Base-by-base conservation (phyloP, 2,113 vertebrate species). In the Brachyistius frenatus region DNA sequence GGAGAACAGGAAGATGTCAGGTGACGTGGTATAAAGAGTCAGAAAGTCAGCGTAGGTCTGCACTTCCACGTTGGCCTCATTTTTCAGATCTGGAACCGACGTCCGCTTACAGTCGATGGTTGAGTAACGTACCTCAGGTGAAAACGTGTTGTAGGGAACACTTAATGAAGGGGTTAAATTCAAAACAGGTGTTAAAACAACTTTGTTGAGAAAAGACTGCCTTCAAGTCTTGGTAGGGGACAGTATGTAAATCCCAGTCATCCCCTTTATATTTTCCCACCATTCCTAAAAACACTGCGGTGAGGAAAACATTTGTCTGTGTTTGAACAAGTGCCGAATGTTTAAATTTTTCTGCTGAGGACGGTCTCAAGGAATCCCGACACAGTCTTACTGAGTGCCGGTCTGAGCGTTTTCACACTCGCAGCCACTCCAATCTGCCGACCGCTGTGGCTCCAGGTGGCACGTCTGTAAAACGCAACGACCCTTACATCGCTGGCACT, bases 381-480 rank as follows among this genome's bases (percentile, higher is more conserved):
- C 32, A 16, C 52, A 16, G n/a, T 62, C 30, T 46, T 15, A 35
- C 9, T 78, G 65, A 77, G 65, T 85, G 74, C 57, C n/a, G 30
- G 16, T 79, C 13, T 53, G 37, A 23, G 58, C 41, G 3, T 68
- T 89, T 82, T 75, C 72, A 70, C 54, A 66, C 75, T 65, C 8
- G 30, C 68, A 65, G 70, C 46, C 66, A 49, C 76, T 70, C 76
- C 54, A 36, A 64, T 71, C 57, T 54, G 61, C 70, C 61, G 46
- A 57, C 76, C 57, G 64, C 78, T 44, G 55, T 69, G 82, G 89
- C 89, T 87, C 91, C 91, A 91, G 91, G 87, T 93, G 89, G 74
- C 68, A 58, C 0, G 60, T 81, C 75, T 74, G 66, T 63, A 85
- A 86, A 86, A 87, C 68, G 15, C 84, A 89, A 78, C 49, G 83